phyloP scores from a whole-genome alignment of 2,888 invertebrate genomes.

The Andrena flavipes region DNA sequence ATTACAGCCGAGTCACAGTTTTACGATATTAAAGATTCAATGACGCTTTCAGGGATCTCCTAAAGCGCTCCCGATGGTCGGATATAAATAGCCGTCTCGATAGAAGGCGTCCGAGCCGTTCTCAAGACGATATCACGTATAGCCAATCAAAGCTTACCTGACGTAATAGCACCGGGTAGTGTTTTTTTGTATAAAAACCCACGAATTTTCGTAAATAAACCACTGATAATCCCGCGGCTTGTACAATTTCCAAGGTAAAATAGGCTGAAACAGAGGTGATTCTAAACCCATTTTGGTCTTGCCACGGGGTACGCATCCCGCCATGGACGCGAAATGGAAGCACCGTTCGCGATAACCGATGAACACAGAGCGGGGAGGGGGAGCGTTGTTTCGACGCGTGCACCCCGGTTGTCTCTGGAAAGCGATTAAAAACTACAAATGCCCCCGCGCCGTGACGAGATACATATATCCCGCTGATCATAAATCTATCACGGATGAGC shows the following conservation, averaged over 20 bases:
- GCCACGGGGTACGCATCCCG: background rate
- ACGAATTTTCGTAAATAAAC: background rate
- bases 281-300: too few relatives aligned
- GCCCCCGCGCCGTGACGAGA: slow-evolving; percentile 50
- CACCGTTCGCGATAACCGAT: slow-evolving; percentile 52
- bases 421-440: slow-evolving; percentile 63
- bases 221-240: too few relatives aligned
- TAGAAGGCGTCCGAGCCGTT: background rate
- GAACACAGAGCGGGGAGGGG: slow-evolving; percentile 16
- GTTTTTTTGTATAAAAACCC: too few relatives aligned
- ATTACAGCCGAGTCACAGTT: slow-evolving; percentile 35
- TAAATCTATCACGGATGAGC: slow-evolving; percentile 66
- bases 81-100: background rate
- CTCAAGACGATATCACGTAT: too few relatives aligned
- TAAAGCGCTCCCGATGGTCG: background rate
- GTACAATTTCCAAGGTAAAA: too few relatives aligned
- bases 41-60: background rate
- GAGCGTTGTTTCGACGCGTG: slow-evolving; percentile 34
- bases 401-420: slow-evolving; percentile 34
- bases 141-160: too few relatives aligned
- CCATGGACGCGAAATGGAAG: slow-evolving; percentile 39
- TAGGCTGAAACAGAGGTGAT: too few relatives aligned
- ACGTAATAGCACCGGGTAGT: too few relatives aligned
- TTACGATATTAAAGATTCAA: slow-evolving; percentile 38
- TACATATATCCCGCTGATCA: slow-evolving; percentile 54